phyloP scores from a whole-genome alignment of 2,888 invertebrate species.

The Autographa pulchrina region DNA sequence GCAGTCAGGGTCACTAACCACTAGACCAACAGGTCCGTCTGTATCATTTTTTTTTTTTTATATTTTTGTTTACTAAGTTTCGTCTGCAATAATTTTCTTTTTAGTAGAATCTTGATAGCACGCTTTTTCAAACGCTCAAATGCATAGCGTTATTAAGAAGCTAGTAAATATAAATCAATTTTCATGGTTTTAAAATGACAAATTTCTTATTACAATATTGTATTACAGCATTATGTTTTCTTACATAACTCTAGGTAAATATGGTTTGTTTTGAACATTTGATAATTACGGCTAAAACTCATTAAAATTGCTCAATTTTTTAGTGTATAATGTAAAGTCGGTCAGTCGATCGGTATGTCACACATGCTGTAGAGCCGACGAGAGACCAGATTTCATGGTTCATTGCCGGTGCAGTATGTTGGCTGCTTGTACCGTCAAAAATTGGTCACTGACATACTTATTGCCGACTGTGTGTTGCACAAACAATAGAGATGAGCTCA shows the following conservation, averaged over 20 bases:
- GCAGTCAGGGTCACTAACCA: no score
- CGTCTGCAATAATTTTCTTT: no score
- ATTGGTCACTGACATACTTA: not conserved
- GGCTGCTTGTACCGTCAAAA: not conserved
- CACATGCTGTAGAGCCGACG: not conserved
- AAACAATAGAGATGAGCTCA: not conserved
- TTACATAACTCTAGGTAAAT: not conserved
- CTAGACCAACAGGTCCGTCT: no score
- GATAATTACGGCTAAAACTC: not conserved
- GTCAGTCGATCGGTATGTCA: not conserved
- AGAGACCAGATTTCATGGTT: not conserved
- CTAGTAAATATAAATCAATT: not conserved
- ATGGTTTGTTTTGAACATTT: not conserved
- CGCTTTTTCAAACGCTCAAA: not conserved
- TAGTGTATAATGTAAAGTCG: not conserved
- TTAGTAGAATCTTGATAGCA: not conserved
- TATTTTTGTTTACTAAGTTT: no score
- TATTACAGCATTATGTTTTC: not conserved
- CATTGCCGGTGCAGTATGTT: not conserved
- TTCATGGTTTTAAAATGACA: not conserved
- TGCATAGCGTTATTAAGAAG: not conserved
- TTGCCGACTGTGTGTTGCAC: not conserved
- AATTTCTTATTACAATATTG: not conserved
- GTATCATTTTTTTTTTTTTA: no score
- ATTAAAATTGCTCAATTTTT: not conserved